Conservation (phyloP, 2,113 vertebrate genomes). For the Xenus cinereus region DNA sequence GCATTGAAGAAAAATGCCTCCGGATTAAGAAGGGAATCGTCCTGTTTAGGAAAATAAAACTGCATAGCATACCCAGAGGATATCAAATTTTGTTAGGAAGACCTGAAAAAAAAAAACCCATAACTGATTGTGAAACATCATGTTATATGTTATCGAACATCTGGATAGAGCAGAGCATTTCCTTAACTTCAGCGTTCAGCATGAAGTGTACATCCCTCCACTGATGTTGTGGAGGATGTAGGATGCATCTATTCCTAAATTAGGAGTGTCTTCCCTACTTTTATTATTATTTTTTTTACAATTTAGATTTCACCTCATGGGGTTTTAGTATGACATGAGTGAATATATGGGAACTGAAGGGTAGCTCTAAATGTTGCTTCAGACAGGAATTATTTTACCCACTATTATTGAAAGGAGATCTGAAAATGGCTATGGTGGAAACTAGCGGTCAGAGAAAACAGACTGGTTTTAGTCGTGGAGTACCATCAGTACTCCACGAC, state of each 20-base stretch:
- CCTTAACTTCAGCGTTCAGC: background rate
- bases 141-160: background rate
- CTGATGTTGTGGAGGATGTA: background rate
- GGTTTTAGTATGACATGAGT: background rate
- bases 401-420: rapidly evolving
- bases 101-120: background rate
- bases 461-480: background rate
- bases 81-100: background rate
- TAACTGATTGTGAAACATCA: background rate
- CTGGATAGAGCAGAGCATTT: background rate
- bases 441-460: background rate
- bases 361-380: background rate
- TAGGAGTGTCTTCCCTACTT: background rate
- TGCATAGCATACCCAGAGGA: background rate
- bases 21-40: background rate
- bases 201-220: background rate
- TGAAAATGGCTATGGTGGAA: background rate
- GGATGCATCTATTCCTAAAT: background rate
- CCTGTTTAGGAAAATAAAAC: background rate
- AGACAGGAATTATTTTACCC: background rate
- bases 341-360: background rate
- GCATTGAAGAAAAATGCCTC: background rate
- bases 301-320: background rate
- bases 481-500: background rate
- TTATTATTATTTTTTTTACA: background rate